These are phyloP conservation scores for Anableps anableps DNA, from an alignment of 2,797 vertebrate genomes.

Conservation along the genomic window DNA sequence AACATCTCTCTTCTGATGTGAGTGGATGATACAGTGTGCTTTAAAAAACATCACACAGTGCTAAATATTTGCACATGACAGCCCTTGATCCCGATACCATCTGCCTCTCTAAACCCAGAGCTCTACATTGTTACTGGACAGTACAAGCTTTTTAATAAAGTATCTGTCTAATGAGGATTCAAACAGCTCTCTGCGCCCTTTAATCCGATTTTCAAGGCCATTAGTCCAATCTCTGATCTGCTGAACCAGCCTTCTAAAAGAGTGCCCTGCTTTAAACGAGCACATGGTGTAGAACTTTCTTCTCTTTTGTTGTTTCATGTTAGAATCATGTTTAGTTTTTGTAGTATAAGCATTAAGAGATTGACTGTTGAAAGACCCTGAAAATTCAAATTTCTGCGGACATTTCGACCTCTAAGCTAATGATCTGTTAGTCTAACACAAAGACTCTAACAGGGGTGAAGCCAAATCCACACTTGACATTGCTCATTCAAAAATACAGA, in stretches of 20 bases:
- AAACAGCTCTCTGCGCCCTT: conserved; percentile 29
- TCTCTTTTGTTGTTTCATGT: conserved; percentile 29
- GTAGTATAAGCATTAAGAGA: not conserved
- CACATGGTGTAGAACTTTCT: conserved; percentile 9
- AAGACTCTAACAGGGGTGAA: not conserved
- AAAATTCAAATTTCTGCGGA: not conserved
- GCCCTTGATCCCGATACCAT: conserved; percentile 39
- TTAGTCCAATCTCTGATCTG: conserved; percentile 38
- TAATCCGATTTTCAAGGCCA: conserved; percentile 40
- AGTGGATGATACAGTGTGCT: conserved; percentile 22
- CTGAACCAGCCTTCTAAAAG: conserved; percentile 8
- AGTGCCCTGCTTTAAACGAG: conserved; percentile 20
- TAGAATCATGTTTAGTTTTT: conserved; percentile 6
- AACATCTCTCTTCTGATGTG: conserved; percentile 23
- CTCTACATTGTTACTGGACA: conserved; percentile 38
- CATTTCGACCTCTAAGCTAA: not conserved
- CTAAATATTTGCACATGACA: conserved; percentile 18
- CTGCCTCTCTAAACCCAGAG: conserved; percentile 33
- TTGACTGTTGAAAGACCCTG: conserved; percentile 13
- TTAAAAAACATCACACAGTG: conserved; percentile 17
- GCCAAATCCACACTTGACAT: not conserved
- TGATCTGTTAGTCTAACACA: not conserved
- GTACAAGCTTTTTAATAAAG: conserved; percentile 33
- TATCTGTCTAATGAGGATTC: conserved; percentile 41
- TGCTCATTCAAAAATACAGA: not conserved